Base-by-base conservation (phyloP, 2,888 invertebrate genomes). In the Sisyra nigra region DNA sequence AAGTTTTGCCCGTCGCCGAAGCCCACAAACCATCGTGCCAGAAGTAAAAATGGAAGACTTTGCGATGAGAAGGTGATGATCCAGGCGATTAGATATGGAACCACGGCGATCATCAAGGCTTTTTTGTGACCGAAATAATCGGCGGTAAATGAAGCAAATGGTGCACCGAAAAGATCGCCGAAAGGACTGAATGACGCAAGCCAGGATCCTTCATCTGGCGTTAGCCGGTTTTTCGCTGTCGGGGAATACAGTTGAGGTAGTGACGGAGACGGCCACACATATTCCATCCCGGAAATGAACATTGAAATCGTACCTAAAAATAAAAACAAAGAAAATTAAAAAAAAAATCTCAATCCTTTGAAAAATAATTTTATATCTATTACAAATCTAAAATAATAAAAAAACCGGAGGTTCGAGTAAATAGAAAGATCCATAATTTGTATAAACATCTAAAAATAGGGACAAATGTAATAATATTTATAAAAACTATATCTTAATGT, bases 21-120 rank as follows among this genome's bases (percentile, higher is more conserved):
- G 1, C 78, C 78, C 40, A 71, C 69, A 57, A 72, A 67, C 61
- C 73, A 43, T 17, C 43, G 15, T 9, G 43, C 43, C 15, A 43
- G 17, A 5, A 38, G 30, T 14, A 43, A 31, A 1, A 17, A 13
- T 18, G 43, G 38, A 10, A 43, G 19, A 11, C 24, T 35, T 10
- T 13, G 37, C 11, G 43, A 37, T 9, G 31, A 37, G 31, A 19
- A 32, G 10, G 38, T 43, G 17, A 43, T 38, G 15, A 43, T 30
- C 43, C 43, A 43, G 3, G 37, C 24, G 9, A 43, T 18, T 9
- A 43, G 15, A 30, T 43, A 43, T 31, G 43, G 43, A 11, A 43
- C 13, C 1, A 38, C 35, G 2, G 43, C 32, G 11, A 38, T 13
- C 2, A 43, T 7, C 11, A 43, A 37, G 10, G 43, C 38, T n/a